Conservation (phyloP, 2,888 invertebrate species). For the Teleiodes luculella region DNA sequence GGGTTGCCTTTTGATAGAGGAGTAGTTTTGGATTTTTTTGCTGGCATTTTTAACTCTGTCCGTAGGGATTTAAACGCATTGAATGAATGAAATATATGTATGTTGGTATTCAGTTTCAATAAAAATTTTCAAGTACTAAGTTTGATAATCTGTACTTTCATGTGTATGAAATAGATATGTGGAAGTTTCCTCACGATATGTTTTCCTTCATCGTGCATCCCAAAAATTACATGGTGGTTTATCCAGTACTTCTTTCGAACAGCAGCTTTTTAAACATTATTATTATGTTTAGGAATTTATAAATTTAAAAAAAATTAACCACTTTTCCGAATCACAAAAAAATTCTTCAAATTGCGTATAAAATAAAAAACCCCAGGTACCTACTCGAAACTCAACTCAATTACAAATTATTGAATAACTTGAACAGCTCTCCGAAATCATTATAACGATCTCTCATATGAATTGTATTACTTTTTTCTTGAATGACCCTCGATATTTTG, state of each 20-base stretch:
- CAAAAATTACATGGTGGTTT: no score
- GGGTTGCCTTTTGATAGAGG: conserved; percentile 11
- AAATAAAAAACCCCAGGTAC: background rate
- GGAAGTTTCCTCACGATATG: no score
- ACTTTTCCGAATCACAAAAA: background rate
- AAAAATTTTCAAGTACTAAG: background rate
- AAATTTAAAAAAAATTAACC: no score
- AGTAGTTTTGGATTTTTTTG: background rate
- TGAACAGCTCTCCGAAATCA: background rate
- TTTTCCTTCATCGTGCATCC: no score
- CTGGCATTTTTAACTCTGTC: conserved; percentile 5
- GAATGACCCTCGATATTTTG: conserved; percentile 3
- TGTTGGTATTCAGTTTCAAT: background rate
- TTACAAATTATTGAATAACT: background rate
- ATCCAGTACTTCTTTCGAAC: no score
- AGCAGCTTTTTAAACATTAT: no score
- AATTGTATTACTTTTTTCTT: background rate
- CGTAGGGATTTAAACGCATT: conserved; percentile 1
- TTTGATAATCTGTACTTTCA: no score
- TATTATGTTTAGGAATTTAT: no score
- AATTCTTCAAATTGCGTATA: background rate
- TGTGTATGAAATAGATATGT: no score
- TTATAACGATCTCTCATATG: background rate
- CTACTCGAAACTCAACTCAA: background rate
- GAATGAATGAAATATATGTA: background rate